phyloP scores from a whole-genome alignment of 35 echinoderm and acorn worm genomes.

The Chiridota heheva region DNA sequence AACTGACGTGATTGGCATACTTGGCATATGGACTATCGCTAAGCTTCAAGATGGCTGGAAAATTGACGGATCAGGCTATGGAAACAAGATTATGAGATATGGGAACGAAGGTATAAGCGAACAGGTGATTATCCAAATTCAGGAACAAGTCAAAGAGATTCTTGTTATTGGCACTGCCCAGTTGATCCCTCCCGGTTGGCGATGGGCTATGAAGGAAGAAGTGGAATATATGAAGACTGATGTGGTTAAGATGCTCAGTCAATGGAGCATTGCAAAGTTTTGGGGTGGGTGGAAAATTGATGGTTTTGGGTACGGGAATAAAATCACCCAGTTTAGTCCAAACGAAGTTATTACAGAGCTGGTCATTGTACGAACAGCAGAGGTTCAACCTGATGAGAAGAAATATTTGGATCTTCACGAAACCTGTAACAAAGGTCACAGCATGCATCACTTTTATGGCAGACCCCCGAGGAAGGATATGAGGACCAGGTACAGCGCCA shows the following conservation, averaged over 20 bases:
- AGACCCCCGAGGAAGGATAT: conserved; percentile 3
- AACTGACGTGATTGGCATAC: conserved; percentile 2
- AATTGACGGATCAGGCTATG: conserved; percentile 17
- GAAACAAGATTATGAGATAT: conserved; percentile 16
- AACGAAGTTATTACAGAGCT: neutral
- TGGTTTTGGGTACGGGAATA: conserved; percentile 8
- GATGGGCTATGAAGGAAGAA: conserved; percentile 1
- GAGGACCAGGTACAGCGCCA: conserved; percentile 17
- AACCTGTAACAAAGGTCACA: conserved; percentile 9
- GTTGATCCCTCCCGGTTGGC: conserved; percentile 3
- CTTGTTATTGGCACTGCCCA: neutral
- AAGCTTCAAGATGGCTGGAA: conserved; percentile 2
- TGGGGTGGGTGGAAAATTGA: conserved; percentile 18
- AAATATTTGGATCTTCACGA: conserved; percentile 3
- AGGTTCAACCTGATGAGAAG: conserved; percentile 3
- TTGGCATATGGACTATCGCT: neutral
- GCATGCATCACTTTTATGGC: conserved; percentile 22
- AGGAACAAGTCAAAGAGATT: conserved; percentile 3
- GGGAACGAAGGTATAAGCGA: neutral
- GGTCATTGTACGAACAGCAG: neutral
- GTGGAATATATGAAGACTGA: neutral
- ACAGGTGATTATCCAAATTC: neutral
- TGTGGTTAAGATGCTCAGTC: neutral
- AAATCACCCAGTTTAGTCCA: neutral
- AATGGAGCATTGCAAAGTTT: conserved; percentile 14